Conservation (phyloP, 92 coral and sea anemone genomes). For the Micromussa lordhowensis region DNA sequence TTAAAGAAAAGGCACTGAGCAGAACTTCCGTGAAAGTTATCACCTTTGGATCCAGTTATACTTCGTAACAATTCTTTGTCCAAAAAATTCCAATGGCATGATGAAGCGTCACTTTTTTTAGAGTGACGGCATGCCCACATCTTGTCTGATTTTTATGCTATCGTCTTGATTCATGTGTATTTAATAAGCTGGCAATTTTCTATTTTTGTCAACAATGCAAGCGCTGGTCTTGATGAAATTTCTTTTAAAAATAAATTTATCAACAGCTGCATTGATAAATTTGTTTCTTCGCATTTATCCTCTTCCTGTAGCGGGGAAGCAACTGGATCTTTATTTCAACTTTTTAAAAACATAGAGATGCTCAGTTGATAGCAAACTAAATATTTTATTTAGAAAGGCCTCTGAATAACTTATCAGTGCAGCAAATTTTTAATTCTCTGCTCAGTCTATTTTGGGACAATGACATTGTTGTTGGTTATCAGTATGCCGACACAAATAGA, state of each 20-base stretch:
- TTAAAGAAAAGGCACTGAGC: not conserved
- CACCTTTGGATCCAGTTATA: not conserved
- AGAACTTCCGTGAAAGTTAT: not conserved
- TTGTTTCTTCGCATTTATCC: not conserved
- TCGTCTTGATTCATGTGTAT: not conserved
- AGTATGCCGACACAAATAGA: not conserved
- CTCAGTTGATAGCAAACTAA: too few species aligned
- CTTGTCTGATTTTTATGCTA: not conserved
- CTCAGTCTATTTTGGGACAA: not conserved
- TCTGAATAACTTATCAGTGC: not conserved
- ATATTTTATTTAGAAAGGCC: too few species aligned
- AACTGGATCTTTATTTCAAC: not conserved
- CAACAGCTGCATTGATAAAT: not conserved
- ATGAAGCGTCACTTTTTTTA: not conserved
- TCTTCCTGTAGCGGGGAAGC: not conserved
- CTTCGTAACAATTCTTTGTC: too few species aligned
- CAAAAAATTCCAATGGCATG: not conserved
- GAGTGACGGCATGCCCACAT: not conserved
- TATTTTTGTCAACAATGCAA: not conserved
- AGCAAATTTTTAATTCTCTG: not conserved
- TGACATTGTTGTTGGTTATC: not conserved
- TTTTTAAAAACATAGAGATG: too few species aligned
- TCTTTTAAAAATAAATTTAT: not conserved
- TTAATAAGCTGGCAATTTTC: not conserved
- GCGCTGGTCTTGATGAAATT: not conserved